phyloP scores from a whole-genome alignment of 1,140 invertebrate species.

The Mercenaria mercenaria region DNA sequence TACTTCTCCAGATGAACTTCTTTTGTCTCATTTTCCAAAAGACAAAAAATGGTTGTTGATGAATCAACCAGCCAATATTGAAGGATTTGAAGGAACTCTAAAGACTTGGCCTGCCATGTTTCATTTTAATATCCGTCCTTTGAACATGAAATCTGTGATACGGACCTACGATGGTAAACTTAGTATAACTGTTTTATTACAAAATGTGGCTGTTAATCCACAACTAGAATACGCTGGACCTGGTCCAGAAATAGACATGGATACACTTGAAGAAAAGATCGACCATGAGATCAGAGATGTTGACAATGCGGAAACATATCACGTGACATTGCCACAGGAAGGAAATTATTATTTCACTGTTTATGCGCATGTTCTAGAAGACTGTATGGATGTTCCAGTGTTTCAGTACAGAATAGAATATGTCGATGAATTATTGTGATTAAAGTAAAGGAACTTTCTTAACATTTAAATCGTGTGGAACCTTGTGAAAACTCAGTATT shows the following conservation, averaged over 20 bases:
- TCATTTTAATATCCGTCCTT: conserved; percentile 80
- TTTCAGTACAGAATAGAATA: conserved; percentile 81
- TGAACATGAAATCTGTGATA: conserved; percentile 80
- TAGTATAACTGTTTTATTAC: conserved; percentile 78
- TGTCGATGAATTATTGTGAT: conserved; percentile 78
- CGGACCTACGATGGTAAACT: conserved; percentile 79
- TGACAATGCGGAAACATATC: conserved; percentile 82
- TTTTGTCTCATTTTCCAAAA: conserved; percentile 80
- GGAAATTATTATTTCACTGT: conserved; percentile 81
- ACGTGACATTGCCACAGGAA: conserved; percentile 80
- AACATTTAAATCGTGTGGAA: not conserved
- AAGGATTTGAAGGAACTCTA: conserved; percentile 77
- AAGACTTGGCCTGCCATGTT: conserved; percentile 83
- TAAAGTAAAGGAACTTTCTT: too few species aligned
- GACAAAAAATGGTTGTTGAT: conserved; percentile 81
- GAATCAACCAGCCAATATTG: conserved; percentile 75
- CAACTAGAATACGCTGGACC: conserved; percentile 80
- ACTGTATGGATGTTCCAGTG: conserved; percentile 78
- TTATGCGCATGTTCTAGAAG: conserved; percentile 78
- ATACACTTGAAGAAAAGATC: conserved; percentile 76
- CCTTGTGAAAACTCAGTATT: not conserved
- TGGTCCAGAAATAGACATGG: conserved; percentile 74
- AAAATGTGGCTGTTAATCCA: conserved; percentile 79
- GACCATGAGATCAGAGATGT: conserved; percentile 80
- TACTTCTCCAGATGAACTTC: conserved; percentile 78